Evolutionary conservation across 2,113 vertebrate genomes (phyloP), one percentile per base, ranked within the genome.

Genomic region (Catharus fuscescens): DNA sequence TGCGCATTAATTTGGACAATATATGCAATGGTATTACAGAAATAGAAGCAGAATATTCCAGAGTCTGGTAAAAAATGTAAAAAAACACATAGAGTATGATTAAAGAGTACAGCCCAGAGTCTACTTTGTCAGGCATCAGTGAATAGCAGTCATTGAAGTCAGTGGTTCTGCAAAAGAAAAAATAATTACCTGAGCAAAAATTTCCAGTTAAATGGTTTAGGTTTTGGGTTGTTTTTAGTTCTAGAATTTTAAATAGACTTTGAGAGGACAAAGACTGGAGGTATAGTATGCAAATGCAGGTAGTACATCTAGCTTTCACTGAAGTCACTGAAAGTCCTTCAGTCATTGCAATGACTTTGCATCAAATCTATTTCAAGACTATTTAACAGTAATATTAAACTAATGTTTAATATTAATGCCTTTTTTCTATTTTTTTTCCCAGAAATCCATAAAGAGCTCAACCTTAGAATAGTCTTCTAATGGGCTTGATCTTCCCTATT

Each of bases 381-480:
- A 40, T 86, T 90, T 92, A 80, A 79, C 70, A 81, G 64, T 78
- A 93, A 82, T 82, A 77, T 80, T 92, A 94, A 85, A 18, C 9
- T 80, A 42, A 64, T 88, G 48, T 87, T 92, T 90, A 93, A 95
- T 88, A 94, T 67, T 77, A 88, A 90, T 94, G 44, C 1, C 2
- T 85, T 89, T 89, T 77, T 45, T n/a, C 0, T 3, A 5, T 6
- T 1, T 81, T 59, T 76, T 25, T 1, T 0, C 3, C 25, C 12
- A 92, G 59, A 92, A 86, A 83, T 32, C n/a, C 42, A 48, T 79
- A 36, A 90, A 54, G 47, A 82, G 42, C 36, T 66, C 29, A 78
- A 23, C 12, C 47, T 93, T 77, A 92, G 42, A 92, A 78, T 77
- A 88, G 90, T 71, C 32, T 80, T 94, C 52, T 45, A 80, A 50